Conservation (phyloP, 2,797 vertebrate species). For the Lagodon rhomboides region DNA sequence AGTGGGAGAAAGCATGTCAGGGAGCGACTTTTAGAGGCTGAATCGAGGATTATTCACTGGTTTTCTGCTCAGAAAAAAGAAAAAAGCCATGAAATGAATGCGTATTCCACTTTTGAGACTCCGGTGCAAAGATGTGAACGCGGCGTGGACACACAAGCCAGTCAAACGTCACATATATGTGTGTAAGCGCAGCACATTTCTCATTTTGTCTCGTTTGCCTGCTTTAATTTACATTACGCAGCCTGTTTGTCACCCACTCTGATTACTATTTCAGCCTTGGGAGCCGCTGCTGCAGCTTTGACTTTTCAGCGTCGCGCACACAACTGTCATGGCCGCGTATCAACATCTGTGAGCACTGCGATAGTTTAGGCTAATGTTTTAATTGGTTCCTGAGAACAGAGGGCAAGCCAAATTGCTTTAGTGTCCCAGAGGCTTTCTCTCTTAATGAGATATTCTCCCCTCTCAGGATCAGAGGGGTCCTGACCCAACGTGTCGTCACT, state of each 20-base stretch:
- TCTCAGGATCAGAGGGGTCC: conserved; percentile 82
- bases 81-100: not conserved
- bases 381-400: conserved; percentile 84
- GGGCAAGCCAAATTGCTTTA: conserved; percentile 84
- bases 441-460: conserved; percentile 85
- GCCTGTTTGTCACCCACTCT: conserved; percentile 46
- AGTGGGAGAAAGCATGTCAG: conserved; percentile 44
- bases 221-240: conserved; percentile 44
- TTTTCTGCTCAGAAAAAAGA: conserved; percentile 26
- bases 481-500: conserved; percentile 80
- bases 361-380: conserved; percentile 84
- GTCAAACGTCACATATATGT: conserved; percentile 13
- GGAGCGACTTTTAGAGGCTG: conserved; percentile 43
- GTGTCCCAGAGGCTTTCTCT: conserved; percentile 80
- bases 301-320: conserved; percentile 43
- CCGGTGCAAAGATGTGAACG: not conserved
- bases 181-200: conserved; percentile 9
- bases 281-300: conserved; percentile 48
- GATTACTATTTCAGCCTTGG: conserved; percentile 54
- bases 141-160: conserved; percentile 6
- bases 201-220: conserved; percentile 24
- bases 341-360: conserved; percentile 74
- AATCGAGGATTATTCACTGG: conserved; percentile 49
- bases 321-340: conserved; percentile 61
- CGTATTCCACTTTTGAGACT: conserved; percentile 28